Base-by-base conservation (phyloP, 2,797 vertebrate species). In the Strix occidentalis region DNA sequence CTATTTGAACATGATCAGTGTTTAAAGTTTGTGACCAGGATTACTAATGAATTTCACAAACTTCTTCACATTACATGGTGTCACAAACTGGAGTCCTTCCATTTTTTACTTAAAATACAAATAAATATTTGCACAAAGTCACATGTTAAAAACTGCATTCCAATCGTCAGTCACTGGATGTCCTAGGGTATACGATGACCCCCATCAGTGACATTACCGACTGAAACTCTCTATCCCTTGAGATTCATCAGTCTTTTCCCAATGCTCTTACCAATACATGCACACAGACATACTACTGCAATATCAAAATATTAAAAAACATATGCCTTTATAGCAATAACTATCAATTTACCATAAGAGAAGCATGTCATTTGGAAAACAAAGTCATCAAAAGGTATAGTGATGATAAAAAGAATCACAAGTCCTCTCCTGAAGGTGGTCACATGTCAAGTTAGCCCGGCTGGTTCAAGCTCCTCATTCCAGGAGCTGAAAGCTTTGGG, bases 391-490 rank as follows among this genome's bases (percentile, higher is more conserved):
- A 64, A 77, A 76, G 4, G 10, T 16, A 10, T 9, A 24, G 9
- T 15, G 43, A 58, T 39, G 21, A 90, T 13, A 50, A 82, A 82
- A 69, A 76, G 33, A 20, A 23, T 46, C 58, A 15, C 20, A 57
- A 37, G 16, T n/a, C 66, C n/a, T 50, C 31, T 75, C 9, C 23
- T 53, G 19, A 82, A 61, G 37, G n/a, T 25, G 41, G 15, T 14
- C 18, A 7, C 8, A 0, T 11, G 4, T 33, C 16, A 56, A 7
- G 0, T 45, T 9, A 5, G 6, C 43, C 74, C 31, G 21, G 3
- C 35, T 88, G 65, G 4, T 24, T 76, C 71, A 24, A 9, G 17
- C 46, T 45, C 7, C 48, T 75, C 72, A 53, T 70, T 23, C 83
- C 50, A 39, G 63, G 16, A 89, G n/a, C 31, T 9, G 1, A 77